Percentiles rank a stretch among this genome's conserved stretches.
phyloP scores from a whole-genome alignment of 2,888 invertebrate species.

The Drosophila aldrichi region DNA sequence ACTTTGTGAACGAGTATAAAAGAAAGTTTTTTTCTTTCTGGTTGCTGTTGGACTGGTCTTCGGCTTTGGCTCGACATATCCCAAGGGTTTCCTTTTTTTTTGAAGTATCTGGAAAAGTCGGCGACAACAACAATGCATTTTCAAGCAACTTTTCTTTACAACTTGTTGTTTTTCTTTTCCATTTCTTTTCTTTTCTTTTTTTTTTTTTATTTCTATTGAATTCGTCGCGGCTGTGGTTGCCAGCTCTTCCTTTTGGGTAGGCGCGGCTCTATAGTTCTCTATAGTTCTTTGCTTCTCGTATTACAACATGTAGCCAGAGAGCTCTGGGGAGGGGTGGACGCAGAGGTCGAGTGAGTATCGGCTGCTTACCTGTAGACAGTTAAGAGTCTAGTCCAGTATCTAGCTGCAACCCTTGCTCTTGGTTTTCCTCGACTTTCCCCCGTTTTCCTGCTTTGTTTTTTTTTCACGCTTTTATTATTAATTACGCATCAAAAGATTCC shows the following conservation, averaged over 20 bases:
- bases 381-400: neutral
- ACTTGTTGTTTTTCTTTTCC: slow-evolving; percentile 51
- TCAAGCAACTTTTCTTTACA: slow-evolving; percentile 69
- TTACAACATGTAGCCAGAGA: slow-evolving; percentile 44
- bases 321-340: neutral
- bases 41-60: slow-evolving; percentile 16
- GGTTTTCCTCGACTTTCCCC: slow-evolving; percentile 6
- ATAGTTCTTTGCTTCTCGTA: slow-evolving; percentile 42
- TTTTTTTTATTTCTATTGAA: slow-evolving; percentile 63
- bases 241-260: slow-evolving; percentile 25
- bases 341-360: neutral
- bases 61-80: slow-evolving; percentile 64
- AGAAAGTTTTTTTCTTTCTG: slow-evolving; percentile 41
- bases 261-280: slow-evolving; percentile 24
- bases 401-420: slow-evolving; percentile 30
- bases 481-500: slow-evolving; percentile 79
- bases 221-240: slow-evolving; percentile 58
- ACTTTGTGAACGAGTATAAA: neutral
- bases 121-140: slow-evolving; percentile 42
- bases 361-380: slow-evolving; percentile 48
- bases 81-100: slow-evolving; percentile 50
- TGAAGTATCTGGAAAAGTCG: slow-evolving; percentile 31
- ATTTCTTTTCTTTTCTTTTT: slow-evolving; percentile 35
- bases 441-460: slow-evolving; percentile 24
- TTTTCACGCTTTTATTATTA: slow-evolving; percentile 67